Percentiles rank a stretch among this genome's conserved stretches.
These are phyloP conservation scores for Dipodomys stephensi DNA, from an alignment of 2,113 vertebrate genomes.

Conservation along the genomic window DNA sequence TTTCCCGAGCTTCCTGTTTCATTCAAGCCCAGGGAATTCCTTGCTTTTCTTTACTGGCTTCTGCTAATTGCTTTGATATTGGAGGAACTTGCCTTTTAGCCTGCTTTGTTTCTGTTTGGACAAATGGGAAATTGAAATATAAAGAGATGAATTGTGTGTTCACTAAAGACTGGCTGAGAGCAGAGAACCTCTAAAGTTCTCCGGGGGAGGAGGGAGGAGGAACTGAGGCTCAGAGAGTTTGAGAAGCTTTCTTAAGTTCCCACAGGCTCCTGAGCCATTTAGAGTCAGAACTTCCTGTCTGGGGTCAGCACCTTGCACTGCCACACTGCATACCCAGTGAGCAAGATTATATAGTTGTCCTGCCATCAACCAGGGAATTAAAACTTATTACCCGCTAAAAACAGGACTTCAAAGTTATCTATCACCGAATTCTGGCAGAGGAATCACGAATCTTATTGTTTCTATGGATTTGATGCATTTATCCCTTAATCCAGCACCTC, in stretches of 20 bases:
- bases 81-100: not conserved
- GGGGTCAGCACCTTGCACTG: too few relatives aligned
- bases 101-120: too few relatives aligned
- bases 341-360: not conserved
- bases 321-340: not conserved
- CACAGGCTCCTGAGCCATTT: not conserved
- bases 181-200: not conserved
- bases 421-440: conserved; percentile 88
- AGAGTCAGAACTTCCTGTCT: not conserved
- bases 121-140: not conserved
- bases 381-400: conserved; percentile 91
- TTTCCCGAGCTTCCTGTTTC: too few relatives aligned
- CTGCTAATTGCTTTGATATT: not conserved
- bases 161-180: not conserved
- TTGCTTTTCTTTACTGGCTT: not conserved
- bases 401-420: conserved; percentile 91
- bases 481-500: conserved; percentile 87
- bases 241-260: not conserved
- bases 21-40: not conserved
- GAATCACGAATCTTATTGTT: conserved; percentile 88
- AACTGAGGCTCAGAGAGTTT: not conserved
- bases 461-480: conserved; percentile 89
- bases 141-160: not conserved
- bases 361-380: conserved; percentile 61
- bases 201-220: not conserved